Evolutionary conservation across 2,113 vertebrate species (phyloP), one percentile per base, ranked within the genome.

Genomic region (Platanista minor): DNA sequence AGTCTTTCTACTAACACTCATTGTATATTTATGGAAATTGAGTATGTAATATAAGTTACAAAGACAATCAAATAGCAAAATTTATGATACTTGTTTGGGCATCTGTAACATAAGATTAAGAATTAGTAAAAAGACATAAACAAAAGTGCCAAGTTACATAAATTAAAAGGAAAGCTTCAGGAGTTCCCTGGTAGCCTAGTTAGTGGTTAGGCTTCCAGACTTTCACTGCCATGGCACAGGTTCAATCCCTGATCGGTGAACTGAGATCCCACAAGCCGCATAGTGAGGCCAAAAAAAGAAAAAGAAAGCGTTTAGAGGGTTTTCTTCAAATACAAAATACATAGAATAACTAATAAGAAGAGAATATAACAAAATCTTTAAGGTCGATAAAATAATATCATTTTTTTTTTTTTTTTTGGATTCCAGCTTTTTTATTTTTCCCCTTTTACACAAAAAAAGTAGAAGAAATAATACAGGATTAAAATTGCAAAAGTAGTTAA

Each of bases 391-490:
- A 69, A 64, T 33, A 61, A 39, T 52, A 54, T 54, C 14, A 15
- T 52, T 49, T 49, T 49, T 52, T 52, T 49, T 49, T 49, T 46
- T 11, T 49, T 52, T 52, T 52, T 52, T 52, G 14, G 49, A 15
- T 52, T 52, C 49, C 14, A 15, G 49, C 14, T 52, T 94, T 97
- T 97, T 93, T 31, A 98, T 91, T 92, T 97, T 98, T 95, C 96
- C 98, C 96, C 94, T 93, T 96, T 97, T 84, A 96, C 98, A 98
- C 92, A 97, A 98, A 98, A 96, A 85, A 97, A 97, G 75, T 87
- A 96, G 84, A 96, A 98, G 96, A 91, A 97, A 92, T 92, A 75
- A 91, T 91, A 96, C 89, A 89, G 86, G 92, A 97, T 94, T 96
- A 83, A 97, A 98, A 98, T 78, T 87, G 87, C 89, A 93, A 85